Conservation (phyloP, 1,140 invertebrate genomes). For the Ips nitidus region DNA sequence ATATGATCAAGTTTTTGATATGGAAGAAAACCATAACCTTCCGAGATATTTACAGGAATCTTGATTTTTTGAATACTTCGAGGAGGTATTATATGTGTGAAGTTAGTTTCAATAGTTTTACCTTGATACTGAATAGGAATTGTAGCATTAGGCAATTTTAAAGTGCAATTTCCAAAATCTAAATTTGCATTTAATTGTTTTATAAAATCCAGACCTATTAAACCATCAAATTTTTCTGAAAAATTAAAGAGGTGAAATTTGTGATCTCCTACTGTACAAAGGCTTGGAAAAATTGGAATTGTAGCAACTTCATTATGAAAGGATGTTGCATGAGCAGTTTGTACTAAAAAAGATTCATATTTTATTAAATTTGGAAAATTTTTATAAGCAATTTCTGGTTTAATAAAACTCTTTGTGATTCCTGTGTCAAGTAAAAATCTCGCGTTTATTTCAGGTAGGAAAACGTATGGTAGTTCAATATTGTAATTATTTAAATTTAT, state of each 20-base stretch:
- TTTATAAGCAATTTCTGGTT: conserved; percentile 26
- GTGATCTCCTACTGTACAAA: conserved; percentile 12
- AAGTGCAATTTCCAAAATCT: conserved; percentile 3
- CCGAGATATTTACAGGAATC: conserved; percentile 17
- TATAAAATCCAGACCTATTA: conserved; percentile 15
- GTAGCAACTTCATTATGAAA: conserved; percentile 24
- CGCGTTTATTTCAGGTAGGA: conserved; percentile 20
- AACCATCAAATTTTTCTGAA: conserved; percentile 22
- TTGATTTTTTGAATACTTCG: conserved; percentile 16
- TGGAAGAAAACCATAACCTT: conserved; percentile 11
- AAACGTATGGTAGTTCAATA: background rate
- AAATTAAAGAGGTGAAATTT: conserved; percentile 22
- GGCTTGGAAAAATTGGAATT: conserved; percentile 21
- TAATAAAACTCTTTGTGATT: conserved; percentile 29
- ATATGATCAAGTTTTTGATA: conserved; percentile 25
- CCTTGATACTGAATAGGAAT: background rate
- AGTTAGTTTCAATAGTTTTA: background rate
- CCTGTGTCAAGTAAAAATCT: conserved; percentile 35
- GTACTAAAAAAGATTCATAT: conserved; percentile 25
- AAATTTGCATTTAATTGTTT: conserved; percentile 9
- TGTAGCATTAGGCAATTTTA: background rate
- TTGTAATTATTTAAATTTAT: conserved; percentile 11
- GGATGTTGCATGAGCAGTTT: conserved; percentile 26
- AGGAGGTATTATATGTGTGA: conserved; percentile 7
- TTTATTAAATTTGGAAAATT: conserved; percentile 17